phyloP scores from a whole-genome alignment of 2,113 vertebrate genomes.

The Perognathus longimembris region DNA sequence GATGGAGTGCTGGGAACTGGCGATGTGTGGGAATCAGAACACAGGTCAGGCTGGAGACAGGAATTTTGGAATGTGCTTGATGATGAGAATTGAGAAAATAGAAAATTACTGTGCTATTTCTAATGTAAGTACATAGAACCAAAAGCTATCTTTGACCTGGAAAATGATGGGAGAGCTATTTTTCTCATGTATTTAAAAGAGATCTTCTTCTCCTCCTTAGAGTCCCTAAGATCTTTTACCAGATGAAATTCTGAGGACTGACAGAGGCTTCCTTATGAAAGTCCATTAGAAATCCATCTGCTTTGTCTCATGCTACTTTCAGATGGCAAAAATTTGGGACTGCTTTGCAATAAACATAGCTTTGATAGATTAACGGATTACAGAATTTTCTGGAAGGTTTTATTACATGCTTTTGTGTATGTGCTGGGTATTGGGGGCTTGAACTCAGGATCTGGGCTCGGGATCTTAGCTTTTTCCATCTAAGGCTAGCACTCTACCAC shows the following conservation, averaged over 20 bases:
- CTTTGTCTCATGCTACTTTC: constrained; percentile 3
- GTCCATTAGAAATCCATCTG: background rate
- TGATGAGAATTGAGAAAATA: background rate
- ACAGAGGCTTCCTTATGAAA: background rate
- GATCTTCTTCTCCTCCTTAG: accelerated
- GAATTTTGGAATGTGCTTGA: background rate
- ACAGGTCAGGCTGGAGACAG: background rate
- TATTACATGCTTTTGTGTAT: background rate
- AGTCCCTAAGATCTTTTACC: background rate
- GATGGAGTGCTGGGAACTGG: background rate
- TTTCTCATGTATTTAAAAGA: background rate
- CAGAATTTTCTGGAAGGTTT: background rate
- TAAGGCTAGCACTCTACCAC: too few relatives aligned
- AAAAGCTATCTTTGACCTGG: background rate
- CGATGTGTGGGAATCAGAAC: background rate
- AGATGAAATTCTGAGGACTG: background rate
- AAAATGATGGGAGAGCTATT: background rate
- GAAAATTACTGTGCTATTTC: background rate
- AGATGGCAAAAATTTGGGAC: background rate
- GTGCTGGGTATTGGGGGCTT: too few relatives aligned
- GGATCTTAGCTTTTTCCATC: too few relatives aligned
- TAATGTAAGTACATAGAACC: background rate
- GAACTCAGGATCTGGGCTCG: too few relatives aligned
- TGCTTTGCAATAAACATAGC: background rate
- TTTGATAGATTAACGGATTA: background rate